Evolutionary conservation across 2,888 invertebrate genomes (phyloP), one percentile per base, ranked within the genome.

Genomic region (Drosophila emarginata): DNA sequence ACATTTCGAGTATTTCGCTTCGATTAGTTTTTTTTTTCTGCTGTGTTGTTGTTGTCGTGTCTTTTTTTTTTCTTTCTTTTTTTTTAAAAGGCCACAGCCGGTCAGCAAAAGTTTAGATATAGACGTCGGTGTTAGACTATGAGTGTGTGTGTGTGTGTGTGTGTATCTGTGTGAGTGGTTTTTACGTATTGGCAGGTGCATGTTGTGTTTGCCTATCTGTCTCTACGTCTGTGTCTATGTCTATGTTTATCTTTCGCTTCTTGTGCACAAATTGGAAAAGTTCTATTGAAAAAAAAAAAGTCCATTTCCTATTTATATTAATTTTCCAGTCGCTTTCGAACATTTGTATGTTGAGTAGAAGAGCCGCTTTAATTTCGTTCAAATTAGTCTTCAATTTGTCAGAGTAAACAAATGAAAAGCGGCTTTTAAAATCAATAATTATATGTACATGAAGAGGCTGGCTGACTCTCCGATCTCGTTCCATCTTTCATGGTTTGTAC

Each of bases 221-320:
- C 54, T 61, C 45, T 60, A 57, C 64, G 63, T 60, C 52, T 67
- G 61, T 73, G 66, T 61, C 52, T 69, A 56, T 68, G 37, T 62
- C 64, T 69, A 50, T 72, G 64, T 69, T 65, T 73, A 69, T 72
- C 61, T 72, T 65, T 68, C 61, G 61, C 37, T 72, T 72, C 67
- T 71, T 68, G 72, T 61, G 63, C 72, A 71, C 76, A 84, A 82
- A 84, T 83, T 83, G 85, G 78, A 84, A 83, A 84, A 83, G 80
- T 83, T 81, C 67, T 62, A 62, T 72, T 54, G 36, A 64, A 32
- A 32, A 32, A 32, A 32, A 32, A 59, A 26, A 45, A 65, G 50
- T 60, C 51, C 54, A 67, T 63, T 67, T 64, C 56, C 67, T 72
- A 70, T 78, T 70, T 74, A 76, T 78, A 79, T 80, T 80, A 77